Conservation (phyloP, 2,888 invertebrate species). For the Leptopilina drosophilae region DNA sequence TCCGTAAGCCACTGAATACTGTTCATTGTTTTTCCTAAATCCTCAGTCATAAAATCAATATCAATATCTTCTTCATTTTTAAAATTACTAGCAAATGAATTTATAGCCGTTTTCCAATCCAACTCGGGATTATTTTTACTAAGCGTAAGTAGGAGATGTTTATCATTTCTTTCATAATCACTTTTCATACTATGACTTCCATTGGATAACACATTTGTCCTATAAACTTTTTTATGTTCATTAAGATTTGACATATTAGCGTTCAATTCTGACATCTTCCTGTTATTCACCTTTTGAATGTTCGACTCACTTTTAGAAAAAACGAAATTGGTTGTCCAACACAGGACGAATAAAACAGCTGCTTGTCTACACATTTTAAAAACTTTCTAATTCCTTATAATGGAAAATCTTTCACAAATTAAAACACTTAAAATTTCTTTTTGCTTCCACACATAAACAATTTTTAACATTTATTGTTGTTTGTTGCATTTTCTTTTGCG, state of each 20-base stretch:
- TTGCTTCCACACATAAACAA: no score
- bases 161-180: constrained; percentile 33
- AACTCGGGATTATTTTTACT: constrained; percentile 73
- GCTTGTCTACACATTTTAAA: constrained; percentile 44
- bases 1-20: constrained; percentile 83
- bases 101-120: constrained; percentile 71
- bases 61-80: constrained; percentile 63
- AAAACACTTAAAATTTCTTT: no score
- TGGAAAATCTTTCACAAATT: no score
- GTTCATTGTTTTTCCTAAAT: constrained; percentile 67
- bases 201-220: background rate
- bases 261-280: constrained; percentile 8
- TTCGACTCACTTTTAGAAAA: constrained; percentile 54
- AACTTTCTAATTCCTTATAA: no score
- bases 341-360: constrained; percentile 41
- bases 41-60: constrained; percentile 71
- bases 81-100: constrained; percentile 57
- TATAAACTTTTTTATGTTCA: constrained; percentile 43
- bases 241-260: constrained; percentile 50
- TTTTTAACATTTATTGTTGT: background rate
- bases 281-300: constrained; percentile 54
- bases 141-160: constrained; percentile 60
- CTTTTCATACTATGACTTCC: background rate
- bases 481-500: background rate
- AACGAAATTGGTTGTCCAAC: constrained; percentile 40